Percentiles rank a stretch among this genome's conserved stretches.
phyloP scores from a whole-genome alignment of 2,113 vertebrate species.

The Melanocharis versteri region DNA sequence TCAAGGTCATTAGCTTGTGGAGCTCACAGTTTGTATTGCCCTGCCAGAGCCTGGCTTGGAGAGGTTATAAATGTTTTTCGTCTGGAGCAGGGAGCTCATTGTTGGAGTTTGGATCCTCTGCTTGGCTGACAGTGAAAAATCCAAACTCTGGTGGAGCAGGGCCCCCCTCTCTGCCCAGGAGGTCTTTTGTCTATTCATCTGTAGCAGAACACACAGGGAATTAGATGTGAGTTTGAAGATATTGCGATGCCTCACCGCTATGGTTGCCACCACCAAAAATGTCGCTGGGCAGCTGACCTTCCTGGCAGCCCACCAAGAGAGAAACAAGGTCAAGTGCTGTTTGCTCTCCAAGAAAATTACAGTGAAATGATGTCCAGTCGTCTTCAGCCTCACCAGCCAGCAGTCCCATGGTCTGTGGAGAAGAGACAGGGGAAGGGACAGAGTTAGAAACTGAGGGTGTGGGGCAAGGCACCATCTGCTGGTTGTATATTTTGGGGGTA shows the following conservation, averaged over 20 bases:
- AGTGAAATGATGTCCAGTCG: background rate
- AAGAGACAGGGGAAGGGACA: background rate
- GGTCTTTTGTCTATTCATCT: conserved; percentile 29
- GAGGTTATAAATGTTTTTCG: conserved; percentile 71
- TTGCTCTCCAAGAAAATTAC: background rate
- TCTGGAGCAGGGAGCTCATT: conserved; percentile 65
- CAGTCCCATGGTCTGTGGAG: background rate
- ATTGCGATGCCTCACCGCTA: background rate
- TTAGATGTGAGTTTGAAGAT: background rate
- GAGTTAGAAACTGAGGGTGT: background rate
- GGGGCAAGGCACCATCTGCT: background rate
- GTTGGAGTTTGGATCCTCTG: conserved; percentile 58
- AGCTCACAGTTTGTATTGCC: conserved; percentile 55
- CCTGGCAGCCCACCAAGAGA: background rate
- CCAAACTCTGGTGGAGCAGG: conserved; percentile 35
- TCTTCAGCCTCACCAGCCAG: background rate
- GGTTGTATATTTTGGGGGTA: background rate
- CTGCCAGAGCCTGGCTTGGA: conserved; percentile 68
- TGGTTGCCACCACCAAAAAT: background rate
- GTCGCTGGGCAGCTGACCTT: background rate
- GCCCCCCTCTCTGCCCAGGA: background rate
- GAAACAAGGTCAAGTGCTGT: background rate
- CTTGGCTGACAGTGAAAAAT: conserved; percentile 69
- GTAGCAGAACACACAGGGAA: background rate
- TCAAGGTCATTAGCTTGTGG: conserved; percentile 76